Evolutionary conservation across 2,797 vertebrate genomes (phyloP).

Genomic region (Syngnathus acus): DNA sequence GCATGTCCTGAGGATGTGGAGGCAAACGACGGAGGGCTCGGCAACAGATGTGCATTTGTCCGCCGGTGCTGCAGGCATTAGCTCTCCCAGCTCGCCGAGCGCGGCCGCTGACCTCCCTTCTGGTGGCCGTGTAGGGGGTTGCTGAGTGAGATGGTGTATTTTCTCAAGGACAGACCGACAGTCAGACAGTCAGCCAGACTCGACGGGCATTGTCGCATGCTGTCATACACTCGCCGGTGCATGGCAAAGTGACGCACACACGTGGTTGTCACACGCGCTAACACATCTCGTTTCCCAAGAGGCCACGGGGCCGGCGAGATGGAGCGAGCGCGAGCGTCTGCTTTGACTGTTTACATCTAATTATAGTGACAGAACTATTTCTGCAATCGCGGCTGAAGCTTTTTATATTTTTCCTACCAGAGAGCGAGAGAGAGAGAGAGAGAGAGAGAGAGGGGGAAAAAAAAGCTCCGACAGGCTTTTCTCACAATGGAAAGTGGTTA

Average conservation of each 20-base stretch:
- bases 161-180: slow-evolving; percentile 20
- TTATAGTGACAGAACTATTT: slow-evolving; percentile 70
- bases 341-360: slow-evolving; percentile 69
- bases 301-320: slow-evolving; percentile 61
- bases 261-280: slow-evolving; percentile 24
- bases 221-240: slow-evolving; percentile 54
- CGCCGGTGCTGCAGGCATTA: slow-evolving; percentile 47
- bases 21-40: slow-evolving; percentile 51
- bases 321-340: slow-evolving; percentile 55
- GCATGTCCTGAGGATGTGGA: slow-evolving; percentile 44
- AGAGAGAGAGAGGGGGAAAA: slow-evolving; percentile 18
- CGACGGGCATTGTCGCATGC: slow-evolving; percentile 53
- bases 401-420: slow-evolving; percentile 50
- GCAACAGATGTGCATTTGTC: slow-evolving; percentile 67
- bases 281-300: slow-evolving; percentile 53
- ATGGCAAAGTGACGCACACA: slow-evolving; percentile 29
- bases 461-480: slow-evolving; percentile 60
- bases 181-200: slow-evolving; percentile 14
- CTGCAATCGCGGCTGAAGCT: slow-evolving; percentile 49
- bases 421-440: slow-evolving; percentile 21
- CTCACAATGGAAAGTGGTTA: slow-evolving; percentile 57
- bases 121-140: slow-evolving; percentile 16
- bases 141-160: slow-evolving; percentile 16
- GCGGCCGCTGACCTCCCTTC: slow-evolving; percentile 50
- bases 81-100: slow-evolving; percentile 34